A percentile compares a stretch with the other conserved stretches of the same genome.
Evolutionary conservation across 2,113 vertebrate species (phyloP).

Genomic region (Spheniscus mendiculus): DNA sequence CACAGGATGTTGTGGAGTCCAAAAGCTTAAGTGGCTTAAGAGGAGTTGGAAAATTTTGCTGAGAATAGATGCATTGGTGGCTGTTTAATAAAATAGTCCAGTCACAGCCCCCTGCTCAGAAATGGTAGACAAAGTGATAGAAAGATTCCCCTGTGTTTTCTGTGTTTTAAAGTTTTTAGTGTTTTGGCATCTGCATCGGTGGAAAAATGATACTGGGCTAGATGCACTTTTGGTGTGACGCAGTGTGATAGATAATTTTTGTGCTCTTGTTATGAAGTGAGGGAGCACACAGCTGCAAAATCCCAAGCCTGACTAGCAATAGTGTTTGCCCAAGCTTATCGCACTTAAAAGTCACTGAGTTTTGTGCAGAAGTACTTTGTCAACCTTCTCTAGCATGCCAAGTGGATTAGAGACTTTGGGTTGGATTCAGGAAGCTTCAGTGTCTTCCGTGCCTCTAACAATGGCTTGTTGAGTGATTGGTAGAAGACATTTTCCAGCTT

Average conservation of each 20-base stretch:
- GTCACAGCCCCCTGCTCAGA: neutral
- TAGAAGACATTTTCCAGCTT: neutral
- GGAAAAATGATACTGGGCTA: neutral
- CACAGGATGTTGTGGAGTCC: neutral
- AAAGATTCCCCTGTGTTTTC: neutral
- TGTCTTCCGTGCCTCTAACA: neutral
- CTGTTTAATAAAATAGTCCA: neutral
- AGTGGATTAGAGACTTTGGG: neutral
- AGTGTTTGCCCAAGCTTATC: neutral
- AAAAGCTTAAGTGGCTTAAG: neutral
- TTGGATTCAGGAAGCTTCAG: neutral
- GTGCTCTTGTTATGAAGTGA: neutral
- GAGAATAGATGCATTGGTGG: neutral
- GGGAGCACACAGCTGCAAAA: neutral
- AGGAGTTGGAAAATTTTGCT: neutral
- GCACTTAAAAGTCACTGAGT: neutral
- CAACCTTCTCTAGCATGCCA: neutral
- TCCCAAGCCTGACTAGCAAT: neutral
- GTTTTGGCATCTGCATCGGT: neutral
- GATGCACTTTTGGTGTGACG: neutral
- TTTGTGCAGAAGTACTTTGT: neutral
- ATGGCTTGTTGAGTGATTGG: neutral
- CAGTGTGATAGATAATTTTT: neutral
- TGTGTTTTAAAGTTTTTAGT: neutral
- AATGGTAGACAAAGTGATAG: neutral